Evolutionary conservation across 1,140 invertebrate genomes (phyloP).

Genomic region (Goniozus legneri): DNA sequence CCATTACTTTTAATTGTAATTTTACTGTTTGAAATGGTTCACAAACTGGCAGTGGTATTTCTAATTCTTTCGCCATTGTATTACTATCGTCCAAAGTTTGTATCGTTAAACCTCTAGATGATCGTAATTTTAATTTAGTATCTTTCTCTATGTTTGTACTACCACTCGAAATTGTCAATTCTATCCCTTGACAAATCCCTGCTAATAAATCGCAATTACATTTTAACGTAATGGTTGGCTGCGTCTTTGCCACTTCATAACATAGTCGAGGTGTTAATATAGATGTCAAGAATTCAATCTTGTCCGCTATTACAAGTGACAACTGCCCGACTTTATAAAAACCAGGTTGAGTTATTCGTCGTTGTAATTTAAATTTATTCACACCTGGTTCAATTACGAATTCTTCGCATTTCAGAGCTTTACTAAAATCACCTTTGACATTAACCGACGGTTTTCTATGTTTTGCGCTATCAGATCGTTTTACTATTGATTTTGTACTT

Average conservation of each 20-base stretch:
- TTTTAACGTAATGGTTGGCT: conserved; percentile 54
- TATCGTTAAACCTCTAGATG: conserved; percentile 59
- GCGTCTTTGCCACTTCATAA: conserved; percentile 59
- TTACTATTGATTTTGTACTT: conserved; percentile 55
- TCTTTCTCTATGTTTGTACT: conserved; percentile 59
- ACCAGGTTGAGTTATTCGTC: conserved; percentile 58
- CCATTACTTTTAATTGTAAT: conserved; percentile 65
- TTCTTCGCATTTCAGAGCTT: conserved; percentile 57
- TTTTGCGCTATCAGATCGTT: conserved; percentile 59
- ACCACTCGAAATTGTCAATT: conserved; percentile 65
- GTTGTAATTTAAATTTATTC: conserved; percentile 66
- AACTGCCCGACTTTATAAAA: conserved; percentile 61
- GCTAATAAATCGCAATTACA: conserved; percentile 62
- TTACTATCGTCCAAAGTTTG: conserved; percentile 37
- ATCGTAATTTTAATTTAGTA: conserved; percentile 56
- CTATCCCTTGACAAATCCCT: conserved; percentile 67
- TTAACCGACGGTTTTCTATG: conserved; percentile 57
- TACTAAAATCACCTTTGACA: conserved; percentile 61
- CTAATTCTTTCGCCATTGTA: conserved; percentile 58
- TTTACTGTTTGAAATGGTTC: conserved; percentile 67
- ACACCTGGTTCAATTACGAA: conserved; percentile 65
- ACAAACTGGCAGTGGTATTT: conserved; percentile 61
- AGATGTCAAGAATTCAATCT: conserved; percentile 54
- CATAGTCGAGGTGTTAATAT: conserved; percentile 49
- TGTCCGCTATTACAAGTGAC: conserved; percentile 58